Evolutionary conservation across 2,888 invertebrate genomes (phyloP).

Genomic region (Pseudolycoriella hygida): DNA sequence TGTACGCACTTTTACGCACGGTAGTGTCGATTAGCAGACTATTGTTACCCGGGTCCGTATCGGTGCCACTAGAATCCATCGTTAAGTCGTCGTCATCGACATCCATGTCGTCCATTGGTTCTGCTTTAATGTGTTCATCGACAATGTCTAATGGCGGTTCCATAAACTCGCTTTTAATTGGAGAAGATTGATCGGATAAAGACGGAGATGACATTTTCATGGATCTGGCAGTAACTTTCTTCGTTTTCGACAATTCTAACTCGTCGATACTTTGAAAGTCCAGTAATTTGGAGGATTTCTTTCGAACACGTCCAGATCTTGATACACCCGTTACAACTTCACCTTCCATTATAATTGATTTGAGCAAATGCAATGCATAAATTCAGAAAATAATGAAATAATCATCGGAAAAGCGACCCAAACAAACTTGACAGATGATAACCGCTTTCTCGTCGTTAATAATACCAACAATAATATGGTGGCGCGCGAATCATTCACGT

Average conservation of each 20-base stretch:
- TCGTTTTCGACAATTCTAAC: constrained; percentile 32
- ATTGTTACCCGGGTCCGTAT: constrained; percentile 20
- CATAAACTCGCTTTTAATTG: neutral
- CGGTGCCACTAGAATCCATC: constrained; percentile 12
- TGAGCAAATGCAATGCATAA: neutral
- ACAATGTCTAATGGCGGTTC: neutral
- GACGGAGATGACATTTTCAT: constrained; percentile 9
- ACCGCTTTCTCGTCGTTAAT: no score
- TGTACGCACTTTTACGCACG: constrained; percentile 38
- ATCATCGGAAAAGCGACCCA: no score
- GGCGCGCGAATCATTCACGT: no score
- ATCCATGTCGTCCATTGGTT: constrained; percentile 13
- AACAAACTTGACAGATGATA: no score
- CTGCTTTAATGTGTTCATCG: constrained; percentile 13
- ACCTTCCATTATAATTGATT: neutral
- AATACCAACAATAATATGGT: no score
- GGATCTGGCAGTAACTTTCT: constrained; percentile 13
- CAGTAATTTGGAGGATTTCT: constrained; percentile 86
- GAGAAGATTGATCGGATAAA: constrained; percentile 7
- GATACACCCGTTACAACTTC: constrained; percentile 69
- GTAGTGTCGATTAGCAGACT: constrained; percentile 19
- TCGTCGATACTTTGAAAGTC: constrained; percentile 89
- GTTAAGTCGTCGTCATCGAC: constrained; percentile 14
- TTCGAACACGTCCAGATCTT: constrained; percentile 75
- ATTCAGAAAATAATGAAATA: no score